phyloP scores from a whole-genome alignment of 92 coral and sea anemone genomes.

The Actinostola sp. region DNA sequence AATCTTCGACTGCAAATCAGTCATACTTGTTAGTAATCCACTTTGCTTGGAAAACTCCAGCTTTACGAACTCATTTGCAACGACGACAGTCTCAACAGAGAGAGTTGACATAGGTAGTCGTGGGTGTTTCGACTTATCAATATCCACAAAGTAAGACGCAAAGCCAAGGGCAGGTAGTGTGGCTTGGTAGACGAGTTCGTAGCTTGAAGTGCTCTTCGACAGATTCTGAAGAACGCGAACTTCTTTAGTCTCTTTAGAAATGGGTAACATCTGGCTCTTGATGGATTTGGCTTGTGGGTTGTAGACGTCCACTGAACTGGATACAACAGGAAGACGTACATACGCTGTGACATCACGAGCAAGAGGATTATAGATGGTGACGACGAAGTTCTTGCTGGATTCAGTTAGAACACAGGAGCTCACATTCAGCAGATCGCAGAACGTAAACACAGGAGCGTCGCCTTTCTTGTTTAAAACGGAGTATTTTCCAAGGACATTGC shows the following conservation, averaged over 20 bases:
- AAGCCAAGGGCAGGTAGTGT: constrained; percentile 82
- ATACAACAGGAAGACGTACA: constrained; percentile 72
- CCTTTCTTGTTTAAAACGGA: constrained; percentile 39
- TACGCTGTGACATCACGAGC: constrained; percentile 57
- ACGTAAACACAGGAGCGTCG: constrained; percentile 56
- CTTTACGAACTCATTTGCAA: constrained; percentile 72
- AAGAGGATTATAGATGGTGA: constrained; percentile 85
- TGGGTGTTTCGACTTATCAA: constrained; percentile 34
- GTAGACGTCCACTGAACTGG: constrained; percentile 57
- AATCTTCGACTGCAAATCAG: constrained; percentile 63
- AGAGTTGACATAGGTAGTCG: background rate
- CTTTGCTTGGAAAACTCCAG: constrained; percentile 66
- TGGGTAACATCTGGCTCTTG: constrained; percentile 62
- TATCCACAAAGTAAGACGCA: constrained; percentile 74
- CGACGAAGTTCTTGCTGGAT: constrained; percentile 69
- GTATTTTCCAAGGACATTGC: constrained; percentile 67
- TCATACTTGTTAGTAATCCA: constrained; percentile 78
- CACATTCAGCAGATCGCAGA: constrained; percentile 89
- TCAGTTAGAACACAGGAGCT: constrained; percentile 85
- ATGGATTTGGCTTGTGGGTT: constrained; percentile 67
- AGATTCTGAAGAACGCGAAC: constrained; percentile 65
- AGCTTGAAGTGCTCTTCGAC: constrained; percentile 58
- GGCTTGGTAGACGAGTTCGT: constrained; percentile 72
- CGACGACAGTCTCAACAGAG: constrained; percentile 54
- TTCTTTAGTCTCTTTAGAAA: constrained; percentile 66